Evolutionary conservation across 2,888 invertebrate genomes (phyloP).

Genomic region (Acanthosepion lycidas): DNA sequence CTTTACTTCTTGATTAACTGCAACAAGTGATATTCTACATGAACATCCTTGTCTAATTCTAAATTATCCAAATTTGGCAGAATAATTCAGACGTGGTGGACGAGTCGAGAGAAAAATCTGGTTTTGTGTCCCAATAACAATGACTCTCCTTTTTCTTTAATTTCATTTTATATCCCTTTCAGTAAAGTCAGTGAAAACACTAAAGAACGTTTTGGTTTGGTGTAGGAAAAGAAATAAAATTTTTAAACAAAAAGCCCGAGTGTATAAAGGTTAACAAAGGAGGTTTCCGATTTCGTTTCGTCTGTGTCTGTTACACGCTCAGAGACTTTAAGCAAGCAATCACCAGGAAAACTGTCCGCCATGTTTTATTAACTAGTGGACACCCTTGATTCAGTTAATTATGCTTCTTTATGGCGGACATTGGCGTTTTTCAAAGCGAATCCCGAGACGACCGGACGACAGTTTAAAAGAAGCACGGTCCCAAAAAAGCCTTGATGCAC

Average conservation of each 20-base stretch:
- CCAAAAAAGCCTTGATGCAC: background rate
- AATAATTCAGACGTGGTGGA: no score
- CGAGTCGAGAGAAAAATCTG: no score
- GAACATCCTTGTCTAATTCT: no score
- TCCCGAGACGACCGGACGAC: background rate
- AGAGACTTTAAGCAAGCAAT: background rate
- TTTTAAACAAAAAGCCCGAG: background rate
- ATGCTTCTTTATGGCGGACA: background rate
- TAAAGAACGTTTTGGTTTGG: background rate
- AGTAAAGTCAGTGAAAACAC: background rate
- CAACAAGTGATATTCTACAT: no score
- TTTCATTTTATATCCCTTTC: background rate
- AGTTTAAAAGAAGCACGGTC: background rate
- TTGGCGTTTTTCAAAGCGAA: background rate
- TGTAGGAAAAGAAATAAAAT: background rate
- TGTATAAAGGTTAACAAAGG: constrained; percentile 13
- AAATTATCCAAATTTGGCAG: no score
- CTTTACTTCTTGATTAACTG: no score
- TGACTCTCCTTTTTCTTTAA: no score
- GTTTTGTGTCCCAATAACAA: no score
- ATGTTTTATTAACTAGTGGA: constrained; percentile 8
- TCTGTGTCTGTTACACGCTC: constrained; percentile 33
- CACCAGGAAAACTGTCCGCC: background rate
- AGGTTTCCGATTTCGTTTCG: background rate
- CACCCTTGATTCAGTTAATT: background rate